These are phyloP conservation scores for Lydus trimaculatus DNA, from an alignment of 2,888 invertebrate species.

Conservation along the genomic window DNA sequence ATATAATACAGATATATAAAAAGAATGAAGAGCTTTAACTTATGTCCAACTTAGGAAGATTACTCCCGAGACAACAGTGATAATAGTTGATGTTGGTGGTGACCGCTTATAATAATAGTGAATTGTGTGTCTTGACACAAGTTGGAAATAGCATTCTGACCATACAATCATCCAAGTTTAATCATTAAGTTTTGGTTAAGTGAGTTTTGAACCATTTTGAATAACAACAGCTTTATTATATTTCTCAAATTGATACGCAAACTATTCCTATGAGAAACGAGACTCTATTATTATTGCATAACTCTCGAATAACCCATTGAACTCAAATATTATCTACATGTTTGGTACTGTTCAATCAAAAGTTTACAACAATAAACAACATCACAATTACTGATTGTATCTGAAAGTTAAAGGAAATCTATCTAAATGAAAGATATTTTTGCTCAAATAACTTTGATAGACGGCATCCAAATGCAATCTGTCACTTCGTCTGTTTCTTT, in stretches of 20 bases:
- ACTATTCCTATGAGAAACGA: background rate
- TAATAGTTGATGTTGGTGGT: background rate
- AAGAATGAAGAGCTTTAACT: background rate
- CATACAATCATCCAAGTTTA: slow-evolving; percentile 17
- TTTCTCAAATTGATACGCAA: slow-evolving; percentile 18
- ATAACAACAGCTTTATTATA: slow-evolving; percentile 18
- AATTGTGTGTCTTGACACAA: slow-evolving; percentile 1
- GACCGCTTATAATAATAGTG: background rate
- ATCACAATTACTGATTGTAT: background rate
- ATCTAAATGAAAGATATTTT: background rate
- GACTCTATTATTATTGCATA: slow-evolving; percentile 6
- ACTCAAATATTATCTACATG: background rate
- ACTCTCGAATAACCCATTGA: background rate
- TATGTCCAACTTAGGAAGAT: background rate
- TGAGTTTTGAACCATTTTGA: slow-evolving; percentile 6
- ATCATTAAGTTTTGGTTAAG: slow-evolving; percentile 13
- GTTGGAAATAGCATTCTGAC: slow-evolving; percentile 11
- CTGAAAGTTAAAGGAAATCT: background rate
- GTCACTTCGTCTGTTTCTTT: background rate
- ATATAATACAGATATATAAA: background rate
- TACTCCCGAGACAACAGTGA: slow-evolving; percentile 2
- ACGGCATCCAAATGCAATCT: background rate
- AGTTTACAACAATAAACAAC: background rate
- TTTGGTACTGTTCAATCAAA: background rate
- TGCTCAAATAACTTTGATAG: background rate